Evolutionary conservation across 2,888 invertebrate genomes (phyloP), one percentile per base, ranked within the genome.

Genomic region (Pimpla rufipes): DNA sequence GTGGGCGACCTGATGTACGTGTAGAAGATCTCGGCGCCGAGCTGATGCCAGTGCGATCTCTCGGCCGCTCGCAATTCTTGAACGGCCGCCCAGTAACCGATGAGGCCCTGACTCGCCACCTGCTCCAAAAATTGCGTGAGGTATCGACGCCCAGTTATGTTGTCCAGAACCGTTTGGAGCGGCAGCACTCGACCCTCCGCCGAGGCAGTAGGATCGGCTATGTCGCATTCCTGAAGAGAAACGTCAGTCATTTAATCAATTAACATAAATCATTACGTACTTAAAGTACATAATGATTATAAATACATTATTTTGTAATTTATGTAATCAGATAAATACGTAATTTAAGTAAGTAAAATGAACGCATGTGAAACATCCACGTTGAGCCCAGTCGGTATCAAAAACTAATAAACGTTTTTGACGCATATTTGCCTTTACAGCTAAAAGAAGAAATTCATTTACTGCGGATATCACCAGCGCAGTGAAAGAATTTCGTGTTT

Each of bases 11-110:
- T 95, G 83, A 98, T 97, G 89, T 97, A 98, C 3, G 97, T 97
- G 91, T 98, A 98, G 93, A 97, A 98, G 89, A 98, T 97, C 93
- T 98, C 98, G n/a, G 97, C 97, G 10, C 97, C 98, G 37, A 98
- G 94, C 89, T 98, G 97, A 93, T 98, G 98, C 95, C 97, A 97
- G 86, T 95, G 95, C 82, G 96, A 96, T 87, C 97, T 95, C 64
- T 96, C 96, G n/a, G 97, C 95, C 78, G 95, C 95, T 85, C 97
- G 95, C 84, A 98, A 93, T 92, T 98, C 97, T 90, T 98, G 98
- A 0, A 98, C 97, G 0, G 97, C 97, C 88, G 95, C 96, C 96
- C 98, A 98, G 91, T 97, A 98, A 0, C 97, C 97, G 7, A 98
- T 96, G 76, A 98, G 93, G n/a, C 97, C 96, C 91, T 97, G 97